A percentile compares a stretch with the other conserved stretches of the same genome.
Conservation (phyloP, 2,888 invertebrate genomes). For the Drosophila nr. perissopoda region DNA sequence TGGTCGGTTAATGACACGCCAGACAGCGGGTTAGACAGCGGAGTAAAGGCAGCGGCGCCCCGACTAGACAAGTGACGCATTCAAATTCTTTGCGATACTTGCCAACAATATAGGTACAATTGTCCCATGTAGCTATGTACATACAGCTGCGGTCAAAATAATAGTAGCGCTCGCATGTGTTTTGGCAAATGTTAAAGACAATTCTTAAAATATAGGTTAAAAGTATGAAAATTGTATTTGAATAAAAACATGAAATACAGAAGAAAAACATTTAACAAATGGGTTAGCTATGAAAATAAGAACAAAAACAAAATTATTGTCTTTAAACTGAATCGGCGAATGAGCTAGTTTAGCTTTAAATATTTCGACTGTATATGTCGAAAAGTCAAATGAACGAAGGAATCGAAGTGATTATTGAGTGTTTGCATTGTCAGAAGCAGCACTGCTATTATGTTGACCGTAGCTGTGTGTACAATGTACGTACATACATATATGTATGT, state of each 20-base stretch:
- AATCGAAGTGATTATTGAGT: not conserved
- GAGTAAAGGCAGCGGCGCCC: slow-evolving; percentile 26
- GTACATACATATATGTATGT: slow-evolving; percentile 7
- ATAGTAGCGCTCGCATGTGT: not conserved
- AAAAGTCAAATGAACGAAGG: not conserved
- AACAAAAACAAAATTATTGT: not conserved
- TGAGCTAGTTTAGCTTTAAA: not conserved
- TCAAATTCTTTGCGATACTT: slow-evolving; percentile 62
- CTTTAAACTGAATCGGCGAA: not conserved
- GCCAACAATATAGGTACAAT: slow-evolving; percentile 48
- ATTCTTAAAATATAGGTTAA: not conserved
- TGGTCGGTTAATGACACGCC: slow-evolving; percentile 70
- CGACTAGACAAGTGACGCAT: slow-evolving; percentile 73
- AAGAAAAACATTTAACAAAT: not conserved
- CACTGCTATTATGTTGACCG: not conserved
- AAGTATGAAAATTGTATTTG: not conserved
- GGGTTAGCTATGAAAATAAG: not conserved
- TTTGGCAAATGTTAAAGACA: not conserved
- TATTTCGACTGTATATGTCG: not conserved
- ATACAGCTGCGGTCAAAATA: not conserved
- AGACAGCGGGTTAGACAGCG: slow-evolving; percentile 21
- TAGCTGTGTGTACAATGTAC: not conserved
- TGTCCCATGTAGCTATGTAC: slow-evolving; percentile 4
- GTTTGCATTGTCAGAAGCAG: not conserved
- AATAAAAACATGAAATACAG: not conserved